These are phyloP conservation scores for Antedon bifida DNA, from an alignment of 35 echinoderm and acorn worm species.

Conservation along the genomic window DNA sequence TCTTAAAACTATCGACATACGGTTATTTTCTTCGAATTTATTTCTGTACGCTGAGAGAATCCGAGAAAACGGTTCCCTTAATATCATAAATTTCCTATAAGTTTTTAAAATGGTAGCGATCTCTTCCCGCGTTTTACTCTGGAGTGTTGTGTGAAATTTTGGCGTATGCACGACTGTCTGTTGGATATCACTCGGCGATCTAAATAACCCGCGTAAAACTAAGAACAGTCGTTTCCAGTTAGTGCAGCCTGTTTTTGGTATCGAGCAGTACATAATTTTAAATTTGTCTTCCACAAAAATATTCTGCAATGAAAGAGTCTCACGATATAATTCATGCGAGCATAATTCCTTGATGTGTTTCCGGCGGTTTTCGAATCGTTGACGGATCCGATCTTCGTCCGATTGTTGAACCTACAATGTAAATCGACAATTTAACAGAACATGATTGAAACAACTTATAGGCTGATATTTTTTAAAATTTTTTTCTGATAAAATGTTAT, in stretches of 20 bases:
- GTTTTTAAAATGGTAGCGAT: neutral
- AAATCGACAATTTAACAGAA: too few species aligned
- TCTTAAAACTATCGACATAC: neutral
- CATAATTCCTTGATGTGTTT: neutral
- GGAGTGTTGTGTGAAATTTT: neutral
- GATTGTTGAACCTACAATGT: too few species aligned
- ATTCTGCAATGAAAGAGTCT: neutral
- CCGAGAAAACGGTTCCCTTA: neutral
- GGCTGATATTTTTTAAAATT: too few species aligned
- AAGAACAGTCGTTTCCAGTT: conserved; percentile 39
- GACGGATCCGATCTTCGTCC: neutral
- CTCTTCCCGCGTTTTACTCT: neutral
- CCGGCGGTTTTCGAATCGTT: neutral
- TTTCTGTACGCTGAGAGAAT: neutral
- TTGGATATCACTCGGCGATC: neutral
- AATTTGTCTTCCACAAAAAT: conserved; percentile 11
- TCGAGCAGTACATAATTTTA: conserved; percentile 25
- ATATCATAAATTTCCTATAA: neutral
- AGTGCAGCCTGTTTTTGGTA: conserved; percentile 30
- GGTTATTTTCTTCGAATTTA: neutral
- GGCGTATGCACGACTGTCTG: neutral
- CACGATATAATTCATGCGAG: neutral
- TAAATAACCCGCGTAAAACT: conserved; percentile 7
- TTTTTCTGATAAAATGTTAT: too few species aligned
- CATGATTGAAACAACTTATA: too few species aligned